Conservation (phyloP, 2,797 vertebrate species). For the Gambusia yucatana region DNA sequence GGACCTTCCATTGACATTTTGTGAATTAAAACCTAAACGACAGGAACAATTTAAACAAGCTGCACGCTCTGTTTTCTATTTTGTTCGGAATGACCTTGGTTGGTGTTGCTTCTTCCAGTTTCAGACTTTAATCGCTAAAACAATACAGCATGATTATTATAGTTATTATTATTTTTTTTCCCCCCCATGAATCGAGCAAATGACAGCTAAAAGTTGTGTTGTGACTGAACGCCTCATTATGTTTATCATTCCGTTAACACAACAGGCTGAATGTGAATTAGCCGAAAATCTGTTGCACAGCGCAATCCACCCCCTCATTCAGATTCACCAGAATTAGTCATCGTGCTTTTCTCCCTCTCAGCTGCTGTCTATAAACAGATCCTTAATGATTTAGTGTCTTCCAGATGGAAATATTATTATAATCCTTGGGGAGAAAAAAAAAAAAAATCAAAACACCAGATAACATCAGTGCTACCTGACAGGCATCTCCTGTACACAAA, state of each 20-base stretch:
- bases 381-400: constrained; percentile 27
- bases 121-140: constrained; percentile 8
- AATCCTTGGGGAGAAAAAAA: background rate
- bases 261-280: constrained; percentile 14
- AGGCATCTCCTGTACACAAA: background rate
- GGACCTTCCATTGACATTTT: background rate
- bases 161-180: too few relatives aligned
- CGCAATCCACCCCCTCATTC: constrained; percentile 31
- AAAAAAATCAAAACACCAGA: constrained; percentile 17
- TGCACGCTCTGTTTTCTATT: background rate
- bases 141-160: background rate
- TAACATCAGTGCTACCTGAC: constrained; percentile 8
- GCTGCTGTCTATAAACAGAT: constrained; percentile 51
- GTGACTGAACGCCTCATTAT: constrained; percentile 46
- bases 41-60: background rate
- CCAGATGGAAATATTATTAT: constrained; percentile 40
- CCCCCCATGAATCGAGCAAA: constrained; percentile 7
- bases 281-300: background rate
- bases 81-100: background rate
- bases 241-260: constrained; percentile 17
- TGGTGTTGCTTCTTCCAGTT: background rate
- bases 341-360: constrained; percentile 46
- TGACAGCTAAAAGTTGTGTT: constrained; percentile 34
- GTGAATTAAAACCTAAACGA: background rate
- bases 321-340: constrained; percentile 43